phyloP scores from a whole-genome alignment of 2,888 invertebrate species.

The Agriopis aurantiaria region DNA sequence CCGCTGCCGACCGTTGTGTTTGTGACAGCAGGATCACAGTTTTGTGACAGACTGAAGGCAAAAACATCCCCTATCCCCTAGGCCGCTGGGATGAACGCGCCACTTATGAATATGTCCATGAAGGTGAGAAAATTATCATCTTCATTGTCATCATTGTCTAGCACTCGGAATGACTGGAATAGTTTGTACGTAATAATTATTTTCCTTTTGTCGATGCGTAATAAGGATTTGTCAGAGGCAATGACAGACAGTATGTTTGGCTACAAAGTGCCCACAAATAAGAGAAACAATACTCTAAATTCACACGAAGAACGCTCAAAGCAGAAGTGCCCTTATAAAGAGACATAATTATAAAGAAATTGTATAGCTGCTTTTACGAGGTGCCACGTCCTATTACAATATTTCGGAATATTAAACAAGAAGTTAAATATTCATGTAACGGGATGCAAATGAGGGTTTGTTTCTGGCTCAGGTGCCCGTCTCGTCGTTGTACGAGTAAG shows the following conservation, averaged over 20 bases:
- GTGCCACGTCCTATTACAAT: conserved; percentile 38
- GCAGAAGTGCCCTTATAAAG: conserved; percentile 24
- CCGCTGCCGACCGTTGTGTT: background rate
- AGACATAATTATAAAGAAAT: conserved; percentile 27
- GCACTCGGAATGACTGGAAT: no score
- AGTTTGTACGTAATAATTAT: no score
- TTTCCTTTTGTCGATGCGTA: no score
- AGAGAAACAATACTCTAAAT: conserved; percentile 1
- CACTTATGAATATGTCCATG: no score
- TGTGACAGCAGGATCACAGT: background rate
- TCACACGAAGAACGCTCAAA: conserved; percentile 13
- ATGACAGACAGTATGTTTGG: background rate
- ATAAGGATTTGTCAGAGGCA: background rate
- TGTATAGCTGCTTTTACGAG: conserved; percentile 26
- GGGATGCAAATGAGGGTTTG: conserved; percentile 56
- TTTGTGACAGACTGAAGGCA: no score
- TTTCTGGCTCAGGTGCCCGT: conserved; percentile 50
- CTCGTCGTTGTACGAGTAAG: conserved; percentile 24
- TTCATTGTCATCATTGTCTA: no score
- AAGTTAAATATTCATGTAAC: conserved; percentile 60
- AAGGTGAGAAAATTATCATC: no score
- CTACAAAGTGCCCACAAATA: background rate
- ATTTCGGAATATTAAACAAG: conserved; percentile 50
- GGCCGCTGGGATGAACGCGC: no score
- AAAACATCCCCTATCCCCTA: no score